phyloP scores from a whole-genome alignment of 64 coral and sea anemone genomes.

The Montipora efflorescens region DNA sequence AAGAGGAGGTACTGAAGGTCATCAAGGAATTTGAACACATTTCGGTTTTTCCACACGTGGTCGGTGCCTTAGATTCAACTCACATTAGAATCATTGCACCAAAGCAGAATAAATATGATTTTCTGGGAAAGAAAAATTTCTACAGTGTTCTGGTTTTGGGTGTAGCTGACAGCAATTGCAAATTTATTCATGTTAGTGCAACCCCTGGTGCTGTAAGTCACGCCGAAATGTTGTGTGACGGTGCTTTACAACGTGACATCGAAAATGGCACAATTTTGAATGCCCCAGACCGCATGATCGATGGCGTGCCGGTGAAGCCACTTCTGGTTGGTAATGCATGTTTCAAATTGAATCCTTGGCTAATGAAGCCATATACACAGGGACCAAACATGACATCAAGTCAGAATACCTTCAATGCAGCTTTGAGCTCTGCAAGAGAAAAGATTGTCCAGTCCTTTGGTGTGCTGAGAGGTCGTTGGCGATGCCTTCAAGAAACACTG shows the following conservation, averaged over 20 bases:
- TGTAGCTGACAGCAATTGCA: slow-evolving; percentile 27
- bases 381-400: neutral
- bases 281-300: neutral
- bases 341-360: slow-evolving; percentile 33
- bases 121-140: slow-evolving; percentile 28
- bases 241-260: slow-evolving; percentile 50
- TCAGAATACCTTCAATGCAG: slow-evolving; percentile 16
- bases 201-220: slow-evolving; percentile 32
- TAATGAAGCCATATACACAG: slow-evolving; percentile 45
- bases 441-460: slow-evolving; percentile 53
- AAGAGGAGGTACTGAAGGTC: neutral
- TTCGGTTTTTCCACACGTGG: slow-evolving; percentile 11
- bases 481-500: slow-evolving; percentile 11
- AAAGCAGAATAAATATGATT: slow-evolving; percentile 43
- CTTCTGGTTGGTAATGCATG: slow-evolving; percentile 11
- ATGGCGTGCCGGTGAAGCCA: slow-evolving; percentile 27
- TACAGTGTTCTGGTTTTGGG: slow-evolving; percentile 51
- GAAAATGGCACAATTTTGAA: slow-evolving; percentile 42
- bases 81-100: slow-evolving; percentile 50
- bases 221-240: slow-evolving; percentile 8
- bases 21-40: slow-evolving; percentile 22
- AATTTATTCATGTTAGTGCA: slow-evolving; percentile 58
- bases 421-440: slow-evolving; percentile 12
- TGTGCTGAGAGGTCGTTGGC: slow-evolving; percentile 53
- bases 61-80: slow-evolving; percentile 30